These are phyloP conservation scores for Calonectris borealis DNA, from an alignment of 2,113 vertebrate species.

Conservation along the genomic window DNA sequence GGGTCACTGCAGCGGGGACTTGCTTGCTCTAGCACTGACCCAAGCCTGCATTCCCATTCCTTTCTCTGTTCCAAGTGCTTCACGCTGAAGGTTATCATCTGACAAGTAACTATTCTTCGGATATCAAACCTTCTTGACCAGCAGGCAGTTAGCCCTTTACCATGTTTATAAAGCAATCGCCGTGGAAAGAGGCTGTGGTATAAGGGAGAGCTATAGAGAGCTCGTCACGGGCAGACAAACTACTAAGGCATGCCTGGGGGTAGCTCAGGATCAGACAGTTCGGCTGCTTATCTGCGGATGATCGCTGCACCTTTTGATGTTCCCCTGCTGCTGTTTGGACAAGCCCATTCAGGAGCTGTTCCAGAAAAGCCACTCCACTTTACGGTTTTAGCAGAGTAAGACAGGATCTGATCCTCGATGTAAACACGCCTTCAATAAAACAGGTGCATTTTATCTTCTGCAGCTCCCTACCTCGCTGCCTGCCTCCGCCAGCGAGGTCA, in stretches of 20 bases:
- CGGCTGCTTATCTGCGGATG: background rate
- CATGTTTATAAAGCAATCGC: accelerated
- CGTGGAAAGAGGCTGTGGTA: background rate
- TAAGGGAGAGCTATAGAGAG: background rate
- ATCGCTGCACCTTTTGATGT: conserved; percentile 42
- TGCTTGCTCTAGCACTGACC: background rate
- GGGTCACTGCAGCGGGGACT: background rate
- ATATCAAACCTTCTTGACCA: background rate
- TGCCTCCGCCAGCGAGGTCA: background rate
- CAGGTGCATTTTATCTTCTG: conserved; percentile 49
- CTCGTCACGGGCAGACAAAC: background rate
- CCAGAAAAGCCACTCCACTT: conserved; percentile 20
- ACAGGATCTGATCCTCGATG: background rate
- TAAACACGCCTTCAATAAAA: background rate
- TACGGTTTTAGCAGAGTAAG: background rate
- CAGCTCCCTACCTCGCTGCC: background rate
- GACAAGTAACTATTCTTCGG: background rate
- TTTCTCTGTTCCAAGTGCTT: background rate
- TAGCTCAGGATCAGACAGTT: conserved; percentile 37
- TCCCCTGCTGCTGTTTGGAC: conserved; percentile 42
- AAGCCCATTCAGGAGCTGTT: conserved; percentile 17
- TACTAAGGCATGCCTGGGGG: background rate
- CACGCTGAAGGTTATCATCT: background rate
- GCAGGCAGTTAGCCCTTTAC: background rate
- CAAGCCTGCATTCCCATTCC: background rate